Evolutionary conservation across 2,113 vertebrate genomes (phyloP), one percentile per base, ranked within the genome.

Genomic region (Sula dactylatra): DNA sequence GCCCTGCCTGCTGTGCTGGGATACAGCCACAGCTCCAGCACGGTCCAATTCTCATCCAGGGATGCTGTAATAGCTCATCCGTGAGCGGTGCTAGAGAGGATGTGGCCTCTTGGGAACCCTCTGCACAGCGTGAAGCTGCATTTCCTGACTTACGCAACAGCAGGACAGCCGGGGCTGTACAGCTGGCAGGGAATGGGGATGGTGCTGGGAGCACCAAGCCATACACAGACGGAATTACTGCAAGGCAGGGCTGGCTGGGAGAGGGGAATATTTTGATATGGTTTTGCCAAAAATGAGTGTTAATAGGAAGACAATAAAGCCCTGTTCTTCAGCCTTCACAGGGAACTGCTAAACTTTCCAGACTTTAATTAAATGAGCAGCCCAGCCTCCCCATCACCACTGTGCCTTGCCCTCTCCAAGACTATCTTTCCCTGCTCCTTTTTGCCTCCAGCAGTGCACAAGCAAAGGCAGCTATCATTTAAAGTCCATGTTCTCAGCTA

Each of bases 321-420:
- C 49, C 74, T 74, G 47, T 79, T 89, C 74, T 42, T 82, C 71
- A 66, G 73, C 67, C 64, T 76, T 81, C 59, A 45, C 3, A 0
- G 52, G 84, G 55, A 85, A 16, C 74, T 91, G 47, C 55, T 94
- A 71, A 87, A 74, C 36, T 90, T 94, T 88, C 55, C 84, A 78
- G 32, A 27, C 40, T 86, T 83, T 40, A 78, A 78, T 52, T 58
- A 65, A 70, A 6, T 4, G 3, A 38, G 12, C 38, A 79, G 50
- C n/a, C 49, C 55, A 86, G 79, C 69, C 19, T 73, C 45, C 72
- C 36, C 18, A 11, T 58, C 78, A 49, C 62, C 70, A 49, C 15
- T 0, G 0, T n/a, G 67, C 49, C 64, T 66, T 85, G 36, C 24
- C 49, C 42, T 83, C 12, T 16, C 10, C 65, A 24, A 22, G 52